Percentiles rank a stretch among this genome's conserved stretches.
These are phyloP conservation scores for Pseudomyrmex concolor DNA, from an alignment of 1,140 invertebrate genomes.

Conservation along the genomic window DNA sequence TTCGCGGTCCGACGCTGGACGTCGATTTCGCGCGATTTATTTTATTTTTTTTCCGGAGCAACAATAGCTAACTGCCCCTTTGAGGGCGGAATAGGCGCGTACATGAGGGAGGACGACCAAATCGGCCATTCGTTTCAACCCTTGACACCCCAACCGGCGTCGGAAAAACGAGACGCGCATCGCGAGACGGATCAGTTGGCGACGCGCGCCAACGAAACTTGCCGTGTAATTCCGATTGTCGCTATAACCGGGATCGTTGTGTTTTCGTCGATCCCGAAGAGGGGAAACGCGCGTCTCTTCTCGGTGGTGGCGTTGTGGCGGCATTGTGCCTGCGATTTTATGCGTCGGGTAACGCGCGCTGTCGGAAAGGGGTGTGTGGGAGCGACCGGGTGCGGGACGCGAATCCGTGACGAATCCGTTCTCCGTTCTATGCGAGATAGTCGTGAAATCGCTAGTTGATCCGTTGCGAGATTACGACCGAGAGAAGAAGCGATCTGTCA, in stretches of 20 bases:
- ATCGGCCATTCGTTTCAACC: constrained; percentile 44
- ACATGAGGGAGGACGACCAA: constrained; percentile 18
- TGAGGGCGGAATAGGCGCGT: constrained; percentile 18
- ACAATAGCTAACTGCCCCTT: constrained; percentile 49
- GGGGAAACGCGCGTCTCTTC: neutral
- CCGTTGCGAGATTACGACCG: constrained; percentile 43
- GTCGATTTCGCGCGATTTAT: constrained; percentile 48
- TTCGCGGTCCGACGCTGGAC: neutral
- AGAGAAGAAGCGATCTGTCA: neutral
- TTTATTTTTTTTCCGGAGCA: constrained; percentile 21
- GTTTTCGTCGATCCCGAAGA: constrained; percentile 31
- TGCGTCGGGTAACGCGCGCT: neutral
- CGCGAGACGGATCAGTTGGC: constrained; percentile 36
- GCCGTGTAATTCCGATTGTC: constrained; percentile 72
- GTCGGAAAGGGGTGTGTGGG: constrained; percentile 29
- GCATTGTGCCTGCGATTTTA: constrained; percentile 49
- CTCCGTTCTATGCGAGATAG: constrained; percentile 14
- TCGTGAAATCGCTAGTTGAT: constrained; percentile 44
- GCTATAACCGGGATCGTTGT: constrained; percentile 9
- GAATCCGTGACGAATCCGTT: constrained; percentile 60
- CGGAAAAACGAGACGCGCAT: constrained; percentile 47
- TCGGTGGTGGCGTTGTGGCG: constrained; percentile 45
- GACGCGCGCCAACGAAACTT: constrained; percentile 61
- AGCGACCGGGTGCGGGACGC: constrained; percentile 49
- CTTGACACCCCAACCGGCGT: constrained; percentile 31